Conservation (phyloP, 2,113 vertebrate species). For the Menura novaehollandiae region DNA sequence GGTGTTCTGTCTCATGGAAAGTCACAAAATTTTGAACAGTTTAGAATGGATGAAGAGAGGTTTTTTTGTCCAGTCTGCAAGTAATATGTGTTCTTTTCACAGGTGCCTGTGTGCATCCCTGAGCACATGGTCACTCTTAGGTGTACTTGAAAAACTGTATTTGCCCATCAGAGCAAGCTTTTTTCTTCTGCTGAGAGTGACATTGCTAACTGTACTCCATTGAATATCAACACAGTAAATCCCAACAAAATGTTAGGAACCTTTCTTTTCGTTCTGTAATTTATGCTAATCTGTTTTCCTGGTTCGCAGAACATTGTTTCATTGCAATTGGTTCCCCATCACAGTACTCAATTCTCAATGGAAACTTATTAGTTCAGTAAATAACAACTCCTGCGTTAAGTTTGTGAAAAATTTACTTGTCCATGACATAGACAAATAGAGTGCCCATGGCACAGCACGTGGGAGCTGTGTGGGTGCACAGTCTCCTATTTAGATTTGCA, state of each 20-base stretch:
- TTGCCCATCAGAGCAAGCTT: not conserved
- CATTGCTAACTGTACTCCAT: not conserved
- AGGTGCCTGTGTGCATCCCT: not conserved
- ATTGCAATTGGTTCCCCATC: not conserved
- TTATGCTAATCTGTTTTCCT: not conserved
- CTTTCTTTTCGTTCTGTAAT: not conserved
- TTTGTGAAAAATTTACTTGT: not conserved
- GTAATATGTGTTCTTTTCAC: not conserved
- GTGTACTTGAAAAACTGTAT: not conserved
- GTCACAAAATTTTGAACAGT: not conserved
- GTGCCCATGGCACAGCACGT: fast-evolving
- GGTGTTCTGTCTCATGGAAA: not conserved
- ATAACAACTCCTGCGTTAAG: not conserved
- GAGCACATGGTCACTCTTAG: not conserved
- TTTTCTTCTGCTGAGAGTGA: not conserved
- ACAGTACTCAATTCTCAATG: not conserved
- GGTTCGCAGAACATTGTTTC: not conserved
- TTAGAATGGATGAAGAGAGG: not conserved
- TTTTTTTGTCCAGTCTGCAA: not conserved
- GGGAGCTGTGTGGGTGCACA: not conserved
- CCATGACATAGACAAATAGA: not conserved
- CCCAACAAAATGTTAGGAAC: not conserved
- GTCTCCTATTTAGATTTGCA: not conserved
- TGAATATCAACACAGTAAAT: not conserved
- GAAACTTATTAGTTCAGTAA: not conserved